These are phyloP conservation scores for Villa cingulata DNA, from an alignment of 2,888 invertebrate genomes.

Conservation along the genomic window DNA sequence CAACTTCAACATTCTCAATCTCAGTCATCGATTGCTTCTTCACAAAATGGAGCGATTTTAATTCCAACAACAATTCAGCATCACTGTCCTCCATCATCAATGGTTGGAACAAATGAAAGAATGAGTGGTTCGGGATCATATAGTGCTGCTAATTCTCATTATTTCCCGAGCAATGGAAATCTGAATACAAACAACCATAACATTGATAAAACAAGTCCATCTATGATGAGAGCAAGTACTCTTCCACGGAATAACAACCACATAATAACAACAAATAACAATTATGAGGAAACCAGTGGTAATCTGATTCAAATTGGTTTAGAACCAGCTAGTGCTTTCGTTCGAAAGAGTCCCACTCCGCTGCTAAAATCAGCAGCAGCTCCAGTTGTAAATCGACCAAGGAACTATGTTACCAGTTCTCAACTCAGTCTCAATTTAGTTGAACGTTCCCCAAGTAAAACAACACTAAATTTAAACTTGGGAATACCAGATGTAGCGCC, in stretches of 20 bases:
- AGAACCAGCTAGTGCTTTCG: slow-evolving; percentile 44
- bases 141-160: slow-evolving; percentile 16
- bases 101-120: slow-evolving; percentile 27
- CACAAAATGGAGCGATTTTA: slow-evolving; percentile 20
- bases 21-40: slow-evolving; percentile 34
- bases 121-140: slow-evolving; percentile 4
- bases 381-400: background rate
- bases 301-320: slow-evolving; percentile 50
- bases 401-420: slow-evolving; percentile 25
- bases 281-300: slow-evolving; percentile 40
- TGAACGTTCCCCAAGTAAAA: slow-evolving; percentile 30
- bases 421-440: slow-evolving; percentile 34
- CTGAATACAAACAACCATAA: slow-evolving; percentile 20
- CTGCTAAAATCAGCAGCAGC: slow-evolving; percentile 30
- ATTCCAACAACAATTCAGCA: slow-evolving; percentile 23
- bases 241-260: slow-evolving; percentile 52
- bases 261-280: slow-evolving; percentile 35
- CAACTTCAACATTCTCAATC: slow-evolving; percentile 33
- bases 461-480: slow-evolving; percentile 24
- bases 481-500: slow-evolving; percentile 15
- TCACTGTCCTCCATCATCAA: slow-evolving; percentile 30
- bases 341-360: slow-evolving; percentile 36
- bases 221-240: slow-evolving; percentile 46
- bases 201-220: slow-evolving; percentile 24
- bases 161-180: slow-evolving; percentile 23